Conservation (phyloP, 2,888 invertebrate genomes). For the Lottia gigantea region DNA sequence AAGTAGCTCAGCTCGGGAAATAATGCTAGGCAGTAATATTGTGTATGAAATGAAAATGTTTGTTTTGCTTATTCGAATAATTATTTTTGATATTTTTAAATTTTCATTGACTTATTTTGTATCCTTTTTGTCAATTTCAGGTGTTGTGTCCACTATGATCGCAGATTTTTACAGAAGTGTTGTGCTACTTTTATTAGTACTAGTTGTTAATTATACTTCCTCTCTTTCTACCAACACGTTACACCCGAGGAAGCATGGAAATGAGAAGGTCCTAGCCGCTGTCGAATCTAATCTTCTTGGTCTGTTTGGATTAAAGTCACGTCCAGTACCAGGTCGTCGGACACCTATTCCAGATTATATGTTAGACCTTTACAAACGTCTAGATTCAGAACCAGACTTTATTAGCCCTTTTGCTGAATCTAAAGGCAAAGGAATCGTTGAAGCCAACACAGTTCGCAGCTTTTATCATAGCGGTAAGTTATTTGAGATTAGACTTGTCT, state of each 20-base stretch:
- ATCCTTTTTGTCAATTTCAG: constrained; percentile 40
- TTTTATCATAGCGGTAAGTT: constrained; percentile 57
- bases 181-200: constrained; percentile 46
- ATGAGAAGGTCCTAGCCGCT: constrained; percentile 65
- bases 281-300: constrained; percentile 75
- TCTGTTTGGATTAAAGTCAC: constrained; percentile 73
- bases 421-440: constrained; percentile 38
- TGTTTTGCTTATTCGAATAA: neutral
- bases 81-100: neutral
- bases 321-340: constrained; percentile 71
- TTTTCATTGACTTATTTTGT: neutral
- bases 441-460: constrained; percentile 64
- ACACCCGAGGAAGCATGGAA: constrained; percentile 24
- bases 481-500: neutral
- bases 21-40: too few relatives aligned
- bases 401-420: constrained; percentile 60
- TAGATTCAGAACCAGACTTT: constrained; percentile 76
- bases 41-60: neutral
- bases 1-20: too few relatives aligned
- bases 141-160: constrained; percentile 57
- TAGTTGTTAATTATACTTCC: constrained; percentile 33
- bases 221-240: constrained; percentile 23
- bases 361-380: constrained; percentile 81
- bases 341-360: constrained; percentile 82
- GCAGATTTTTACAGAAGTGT: constrained; percentile 43